A percentile compares a stretch with the other conserved stretches of the same genome.
These are phyloP conservation scores for Theodoxus fluviatilis DNA, from an alignment of 2,888 invertebrate species.

Conservation along the genomic window DNA sequence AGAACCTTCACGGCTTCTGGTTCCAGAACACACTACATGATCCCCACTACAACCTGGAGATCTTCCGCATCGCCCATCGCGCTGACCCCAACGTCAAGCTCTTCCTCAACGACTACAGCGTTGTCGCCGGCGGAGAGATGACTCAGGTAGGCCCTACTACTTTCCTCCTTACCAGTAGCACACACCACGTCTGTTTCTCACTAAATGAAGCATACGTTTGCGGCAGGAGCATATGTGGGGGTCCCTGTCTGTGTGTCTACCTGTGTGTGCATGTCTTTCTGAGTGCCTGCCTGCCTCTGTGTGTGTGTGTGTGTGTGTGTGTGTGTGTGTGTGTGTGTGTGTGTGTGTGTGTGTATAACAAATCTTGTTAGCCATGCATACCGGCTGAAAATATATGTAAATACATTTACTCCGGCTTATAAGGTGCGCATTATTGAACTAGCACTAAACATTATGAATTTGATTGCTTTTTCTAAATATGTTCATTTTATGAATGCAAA, in stretches of 20 bases:
- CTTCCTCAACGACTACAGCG: slow-evolving; percentile 44
- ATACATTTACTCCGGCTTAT: too few relatives aligned
- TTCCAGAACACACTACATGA: slow-evolving; percentile 37
- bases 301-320: not conserved
- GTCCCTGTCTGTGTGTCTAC: too few relatives aligned
- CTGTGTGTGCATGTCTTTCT: not conserved
- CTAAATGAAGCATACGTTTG: too few relatives aligned
- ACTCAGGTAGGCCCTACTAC: slow-evolving; percentile 26
- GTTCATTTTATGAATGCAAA: too few relatives aligned
- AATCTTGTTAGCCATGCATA: too few relatives aligned
- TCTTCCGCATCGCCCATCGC: slow-evolving; percentile 39
- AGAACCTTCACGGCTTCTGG: slow-evolving; percentile 44
- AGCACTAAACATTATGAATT: too few relatives aligned
- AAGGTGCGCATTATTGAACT: too few relatives aligned
- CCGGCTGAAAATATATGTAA: too few relatives aligned
- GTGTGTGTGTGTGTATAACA: not conserved
- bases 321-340: not conserved
- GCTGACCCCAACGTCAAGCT: slow-evolving; percentile 39
- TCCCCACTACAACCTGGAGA: slow-evolving; percentile 38
- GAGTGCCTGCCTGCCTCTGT: not conserved
- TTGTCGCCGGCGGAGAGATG: slow-evolving; percentile 24
- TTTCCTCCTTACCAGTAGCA: too few relatives aligned
- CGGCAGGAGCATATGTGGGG: too few relatives aligned
- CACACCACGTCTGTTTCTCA: too few relatives aligned
- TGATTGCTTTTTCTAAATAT: too few relatives aligned